A percentile compares a stretch with the other conserved stretches of the same genome.
Evolutionary conservation across 1,140 invertebrate species (phyloP).

Genomic region (Lamellibrachia luymesi): DNA sequence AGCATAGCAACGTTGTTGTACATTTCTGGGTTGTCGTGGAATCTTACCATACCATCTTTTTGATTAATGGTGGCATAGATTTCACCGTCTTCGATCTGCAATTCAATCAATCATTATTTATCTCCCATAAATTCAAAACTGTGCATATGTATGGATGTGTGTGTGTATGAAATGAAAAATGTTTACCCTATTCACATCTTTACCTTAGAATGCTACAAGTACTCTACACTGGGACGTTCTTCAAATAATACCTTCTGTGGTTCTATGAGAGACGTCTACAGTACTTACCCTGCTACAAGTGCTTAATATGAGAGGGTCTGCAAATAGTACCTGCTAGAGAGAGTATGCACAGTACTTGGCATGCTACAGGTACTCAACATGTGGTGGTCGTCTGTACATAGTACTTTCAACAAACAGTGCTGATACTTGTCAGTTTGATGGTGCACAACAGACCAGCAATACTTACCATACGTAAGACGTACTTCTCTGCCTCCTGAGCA

Average conservation of each 20-base stretch:
- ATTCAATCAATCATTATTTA: constrained; percentile 19
- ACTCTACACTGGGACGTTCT: not conserved
- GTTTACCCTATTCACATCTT: not conserved
- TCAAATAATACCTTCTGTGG: not conserved
- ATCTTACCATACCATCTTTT: constrained; percentile 96
- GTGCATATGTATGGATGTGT: not conserved
- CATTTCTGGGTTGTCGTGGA: constrained; percentile 93
- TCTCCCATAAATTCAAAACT: not conserved
- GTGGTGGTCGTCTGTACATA: not conserved
- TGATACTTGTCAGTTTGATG: constrained; percentile 1
- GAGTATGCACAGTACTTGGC: not conserved
- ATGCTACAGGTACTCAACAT: not conserved
- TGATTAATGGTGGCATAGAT: constrained; percentile 97
- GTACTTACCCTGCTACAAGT: not conserved
- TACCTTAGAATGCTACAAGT: not conserved
- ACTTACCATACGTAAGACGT: constrained; percentile 85
- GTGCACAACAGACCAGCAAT: constrained; percentile 3
- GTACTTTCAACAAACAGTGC: not conserved
- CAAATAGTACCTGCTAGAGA: not conserved
- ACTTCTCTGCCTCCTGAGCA: constrained; percentile 85
- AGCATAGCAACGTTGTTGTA: constrained; percentile 87
- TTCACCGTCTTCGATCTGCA: constrained; percentile 92
- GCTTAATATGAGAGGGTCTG: not conserved
- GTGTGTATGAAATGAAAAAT: not conserved
- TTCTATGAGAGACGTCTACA: not conserved